These are phyloP conservation scores for Aplodontia rufa DNA, from an alignment of 2,113 vertebrate genomes.

Conservation along the genomic window DNA sequence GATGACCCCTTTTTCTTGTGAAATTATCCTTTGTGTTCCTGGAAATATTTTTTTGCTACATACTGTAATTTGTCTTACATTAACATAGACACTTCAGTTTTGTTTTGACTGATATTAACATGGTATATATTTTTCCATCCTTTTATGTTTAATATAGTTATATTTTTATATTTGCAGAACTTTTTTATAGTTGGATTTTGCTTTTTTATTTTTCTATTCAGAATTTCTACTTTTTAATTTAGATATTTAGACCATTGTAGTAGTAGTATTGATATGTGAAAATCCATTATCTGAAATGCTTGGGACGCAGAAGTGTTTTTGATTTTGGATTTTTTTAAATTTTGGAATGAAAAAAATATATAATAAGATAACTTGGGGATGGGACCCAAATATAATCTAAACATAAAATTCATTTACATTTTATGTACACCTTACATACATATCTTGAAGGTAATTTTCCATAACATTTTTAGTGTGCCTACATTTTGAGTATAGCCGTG, in stretches of 20 bases:
- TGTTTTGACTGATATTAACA: background rate
- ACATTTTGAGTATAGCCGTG: background rate
- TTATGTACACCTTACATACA: background rate
- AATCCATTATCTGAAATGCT: background rate
- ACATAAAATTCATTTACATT: background rate
- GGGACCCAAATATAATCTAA: background rate
- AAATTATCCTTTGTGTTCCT: background rate
- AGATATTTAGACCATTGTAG: background rate
- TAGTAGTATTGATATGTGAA: background rate
- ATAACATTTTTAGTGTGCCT: background rate
- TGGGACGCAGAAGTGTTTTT: too few species aligned
- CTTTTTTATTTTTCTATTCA: background rate
- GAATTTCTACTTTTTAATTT: background rate
- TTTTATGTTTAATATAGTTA: background rate
- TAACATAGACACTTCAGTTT: background rate
- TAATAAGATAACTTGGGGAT: background rate
- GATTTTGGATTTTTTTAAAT: too few species aligned
- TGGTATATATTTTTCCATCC: background rate
- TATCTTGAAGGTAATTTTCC: background rate
- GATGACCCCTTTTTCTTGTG: background rate
- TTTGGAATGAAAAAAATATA: too few species aligned
- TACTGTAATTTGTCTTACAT: background rate
- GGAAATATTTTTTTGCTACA: background rate
- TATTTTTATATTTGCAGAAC: background rate
- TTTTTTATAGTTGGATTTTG: background rate